phyloP scores from a whole-genome alignment of 2,888 invertebrate genomes.

The Pedicia rivosa region DNA sequence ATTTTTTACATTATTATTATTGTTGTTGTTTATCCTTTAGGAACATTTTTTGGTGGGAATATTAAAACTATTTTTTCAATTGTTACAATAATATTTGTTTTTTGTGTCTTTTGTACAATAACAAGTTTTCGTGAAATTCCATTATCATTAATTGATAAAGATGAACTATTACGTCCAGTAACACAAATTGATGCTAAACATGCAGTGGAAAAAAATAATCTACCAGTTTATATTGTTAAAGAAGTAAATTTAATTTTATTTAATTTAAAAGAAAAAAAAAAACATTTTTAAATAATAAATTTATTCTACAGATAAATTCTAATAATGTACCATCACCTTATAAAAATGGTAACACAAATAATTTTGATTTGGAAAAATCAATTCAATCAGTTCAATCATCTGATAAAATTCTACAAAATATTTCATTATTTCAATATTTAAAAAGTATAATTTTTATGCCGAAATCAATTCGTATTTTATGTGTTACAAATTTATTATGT shows the following conservation, averaged over 20 bases:
- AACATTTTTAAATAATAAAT: too few species aligned
- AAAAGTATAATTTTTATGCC: slow-evolving; percentile 44
- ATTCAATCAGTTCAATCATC: too few species aligned
- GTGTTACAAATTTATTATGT: slow-evolving; percentile 43
- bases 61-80: slow-evolving; percentile 39
- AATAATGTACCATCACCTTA: too few species aligned
- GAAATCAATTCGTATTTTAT: slow-evolving; percentile 36
- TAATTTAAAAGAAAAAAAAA: too few species aligned
- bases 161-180: slow-evolving; percentile 24
- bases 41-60: slow-evolving; percentile 36
- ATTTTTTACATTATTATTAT: neutral
- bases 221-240: too few species aligned
- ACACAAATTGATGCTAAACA: slow-evolving; percentile 23
- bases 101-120: slow-evolving; percentile 37
- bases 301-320: too few species aligned
- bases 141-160: slow-evolving; percentile 26
- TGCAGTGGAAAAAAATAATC: slow-evolving; percentile 22
- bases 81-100: slow-evolving; percentile 38
- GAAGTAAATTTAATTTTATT: too few species aligned
- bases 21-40: slow-evolving; percentile 13
- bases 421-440: slow-evolving; percentile 26
- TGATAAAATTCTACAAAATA: too few species aligned
- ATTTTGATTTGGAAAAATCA: too few species aligned
- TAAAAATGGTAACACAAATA: too few species aligned
- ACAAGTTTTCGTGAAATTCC: slow-evolving; percentile 44